Evolutionary conservation across 1,140 invertebrate genomes (phyloP).

Genomic region (Bilobella aurantiaca): DNA sequence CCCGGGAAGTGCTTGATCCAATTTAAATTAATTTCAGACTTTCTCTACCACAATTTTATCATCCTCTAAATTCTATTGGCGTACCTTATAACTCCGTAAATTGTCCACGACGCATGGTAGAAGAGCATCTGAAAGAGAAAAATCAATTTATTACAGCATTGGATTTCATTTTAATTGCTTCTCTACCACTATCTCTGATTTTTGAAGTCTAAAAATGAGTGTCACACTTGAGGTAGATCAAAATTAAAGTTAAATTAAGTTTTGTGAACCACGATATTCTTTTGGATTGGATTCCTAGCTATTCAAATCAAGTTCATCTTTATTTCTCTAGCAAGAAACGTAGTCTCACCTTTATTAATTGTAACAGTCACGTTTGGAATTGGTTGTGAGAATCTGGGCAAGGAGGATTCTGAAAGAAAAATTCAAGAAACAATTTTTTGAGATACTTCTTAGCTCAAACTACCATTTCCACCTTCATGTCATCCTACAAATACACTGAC

Average conservation of each 20-base stretch:
- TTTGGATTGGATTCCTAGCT: too few relatives aligned
- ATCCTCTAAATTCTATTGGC: constrained; percentile 18
- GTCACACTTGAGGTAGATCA: too few relatives aligned
- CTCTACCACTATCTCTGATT: too few relatives aligned
- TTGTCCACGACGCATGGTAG: constrained; percentile 90
- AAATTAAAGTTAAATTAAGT: too few relatives aligned
- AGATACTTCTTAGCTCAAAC: background rate
- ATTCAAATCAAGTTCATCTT: too few relatives aligned
- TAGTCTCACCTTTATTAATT: constrained; percentile 54
- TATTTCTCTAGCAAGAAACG: too few relatives aligned
- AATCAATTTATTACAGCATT: too few relatives aligned
- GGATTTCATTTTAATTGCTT: too few relatives aligned
- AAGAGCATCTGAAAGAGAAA: constrained; percentile 56
- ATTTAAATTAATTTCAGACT: constrained; percentile 8
- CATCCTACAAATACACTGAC: too few relatives aligned
- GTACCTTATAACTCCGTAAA: constrained; percentile 76
- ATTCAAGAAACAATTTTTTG: constrained; percentile 19
- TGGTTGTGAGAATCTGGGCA: constrained; percentile 75
- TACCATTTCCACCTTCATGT: background rate
- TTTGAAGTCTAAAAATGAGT: too few relatives aligned
- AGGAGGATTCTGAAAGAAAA: constrained; percentile 47
- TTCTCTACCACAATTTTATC: background rate
- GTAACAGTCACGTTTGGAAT: constrained; percentile 87
- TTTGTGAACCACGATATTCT: too few relatives aligned
- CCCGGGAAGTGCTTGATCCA: background rate